phyloP scores from a whole-genome alignment of 2,888 invertebrate genomes.

The Drosophila suboccidentalis region DNA sequence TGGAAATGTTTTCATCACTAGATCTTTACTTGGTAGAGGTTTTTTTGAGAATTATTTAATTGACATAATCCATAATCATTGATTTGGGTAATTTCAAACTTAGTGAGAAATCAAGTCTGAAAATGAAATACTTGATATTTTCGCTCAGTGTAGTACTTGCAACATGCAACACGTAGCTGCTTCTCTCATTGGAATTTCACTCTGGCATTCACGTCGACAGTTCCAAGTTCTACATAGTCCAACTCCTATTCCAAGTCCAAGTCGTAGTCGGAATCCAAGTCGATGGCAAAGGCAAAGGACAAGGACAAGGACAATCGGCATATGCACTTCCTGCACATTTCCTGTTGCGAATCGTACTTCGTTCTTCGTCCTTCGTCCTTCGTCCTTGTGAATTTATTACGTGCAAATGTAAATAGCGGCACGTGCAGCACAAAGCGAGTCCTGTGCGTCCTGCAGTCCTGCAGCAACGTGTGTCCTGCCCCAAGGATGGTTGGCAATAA shows the following conservation, averaged over 20 bases:
- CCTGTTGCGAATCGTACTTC: conserved; percentile 52
- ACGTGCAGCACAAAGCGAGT: conserved; percentile 67
- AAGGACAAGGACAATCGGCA: conserved; percentile 44
- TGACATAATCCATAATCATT: too few species aligned
- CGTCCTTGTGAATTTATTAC: conserved; percentile 78
- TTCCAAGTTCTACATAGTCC: background rate
- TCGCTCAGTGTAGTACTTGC: conserved; percentile 5
- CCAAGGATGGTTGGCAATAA: conserved; percentile 65
- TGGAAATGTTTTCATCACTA: too few species aligned
- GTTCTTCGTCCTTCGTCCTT: background rate
- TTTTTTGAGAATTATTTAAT: too few species aligned
- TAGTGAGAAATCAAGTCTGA: too few species aligned
- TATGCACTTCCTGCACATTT: conserved; percentile 75
- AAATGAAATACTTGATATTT: background rate
- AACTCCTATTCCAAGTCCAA: background rate
- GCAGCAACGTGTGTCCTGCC: conserved; percentile 21
- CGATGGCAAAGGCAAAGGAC: conserved; percentile 19
- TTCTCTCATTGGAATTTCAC: background rate
- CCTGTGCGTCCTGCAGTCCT: background rate
- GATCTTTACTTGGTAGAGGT: too few species aligned
- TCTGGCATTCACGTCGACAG: background rate
- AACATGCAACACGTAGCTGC: conserved; percentile 80
- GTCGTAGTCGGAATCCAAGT: conserved; percentile 5
- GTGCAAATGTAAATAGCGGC: conserved; percentile 84
- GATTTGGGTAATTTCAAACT: too few species aligned